A percentile compares a stretch with the other conserved stretches of the same genome.
Conservation (phyloP, 2,888 invertebrate genomes). For the Acronicta aceris region DNA sequence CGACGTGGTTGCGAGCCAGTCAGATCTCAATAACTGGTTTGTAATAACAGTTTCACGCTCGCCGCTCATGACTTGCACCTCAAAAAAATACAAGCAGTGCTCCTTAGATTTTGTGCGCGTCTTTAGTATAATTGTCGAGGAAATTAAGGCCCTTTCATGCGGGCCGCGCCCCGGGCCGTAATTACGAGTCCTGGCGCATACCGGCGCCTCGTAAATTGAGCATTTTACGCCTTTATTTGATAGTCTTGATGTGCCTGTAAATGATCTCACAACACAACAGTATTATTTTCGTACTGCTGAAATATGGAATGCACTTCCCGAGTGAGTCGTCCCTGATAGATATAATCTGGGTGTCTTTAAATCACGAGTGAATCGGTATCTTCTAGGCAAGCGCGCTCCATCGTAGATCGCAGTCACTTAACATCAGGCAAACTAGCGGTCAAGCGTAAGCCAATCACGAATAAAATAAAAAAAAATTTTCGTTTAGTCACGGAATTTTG, state of each 20-base stretch:
- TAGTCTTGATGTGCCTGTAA: constrained; percentile 37
- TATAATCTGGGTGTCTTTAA: too few relatives aligned
- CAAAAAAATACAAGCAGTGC: constrained; percentile 53
- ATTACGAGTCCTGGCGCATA: constrained; percentile 46
- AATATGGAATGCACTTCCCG: too few relatives aligned
- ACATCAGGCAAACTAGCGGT: too few relatives aligned
- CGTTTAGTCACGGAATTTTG: too few relatives aligned
- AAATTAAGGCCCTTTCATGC: constrained; percentile 65
- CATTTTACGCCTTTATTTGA: constrained; percentile 46
- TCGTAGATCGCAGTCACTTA: too few relatives aligned
- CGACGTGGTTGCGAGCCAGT: too few relatives aligned
- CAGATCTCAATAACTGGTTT: too few relatives aligned
- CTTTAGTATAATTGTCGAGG: constrained; percentile 64
- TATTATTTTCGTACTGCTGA: constrained; percentile 8
- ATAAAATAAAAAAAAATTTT: too few relatives aligned
- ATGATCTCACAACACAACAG: constrained; percentile 19
- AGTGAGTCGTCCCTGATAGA: too few relatives aligned
- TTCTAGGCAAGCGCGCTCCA: too few relatives aligned
- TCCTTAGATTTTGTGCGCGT: constrained; percentile 59
- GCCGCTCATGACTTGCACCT: constrained; percentile 9
- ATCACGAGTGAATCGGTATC: too few relatives aligned
- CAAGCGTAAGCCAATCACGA: too few relatives aligned
- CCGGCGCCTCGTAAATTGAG: constrained; percentile 38
- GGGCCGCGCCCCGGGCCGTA: constrained; percentile 45
- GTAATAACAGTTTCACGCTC: constrained; percentile 3